A percentile compares a stretch with the other conserved stretches of the same genome.
These are phyloP conservation scores for Crepidodera aurea DNA, from an alignment of 2,888 invertebrate species.

Conservation along the genomic window DNA sequence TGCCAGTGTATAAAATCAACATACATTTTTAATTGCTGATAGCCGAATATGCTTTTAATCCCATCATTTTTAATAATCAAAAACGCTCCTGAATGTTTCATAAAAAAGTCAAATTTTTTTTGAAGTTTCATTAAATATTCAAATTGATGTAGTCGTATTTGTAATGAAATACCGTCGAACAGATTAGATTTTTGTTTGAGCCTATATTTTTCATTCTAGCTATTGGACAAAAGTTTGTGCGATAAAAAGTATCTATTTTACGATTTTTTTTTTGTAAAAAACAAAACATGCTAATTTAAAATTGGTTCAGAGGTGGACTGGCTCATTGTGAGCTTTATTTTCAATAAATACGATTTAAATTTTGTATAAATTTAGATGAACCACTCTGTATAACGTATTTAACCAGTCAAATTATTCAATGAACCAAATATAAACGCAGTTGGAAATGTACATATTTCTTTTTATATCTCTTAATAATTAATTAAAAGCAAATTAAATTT, in stretches of 20 bases:
- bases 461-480: not conserved
- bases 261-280: not conserved
- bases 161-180: slow-evolving; percentile 32
- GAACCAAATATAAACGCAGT: no score
- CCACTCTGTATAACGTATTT: no score
- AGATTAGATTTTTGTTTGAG: slow-evolving; percentile 36
- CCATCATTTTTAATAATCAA: slow-evolving; percentile 32
- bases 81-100: slow-evolving; percentile 24
- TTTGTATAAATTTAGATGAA: no score
- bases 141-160: slow-evolving; percentile 32
- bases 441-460: not conserved
- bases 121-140: slow-evolving; percentile 35
- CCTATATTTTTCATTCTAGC: slow-evolving; percentile 30
- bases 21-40: slow-evolving; percentile 26
- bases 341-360: no score
- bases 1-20: slow-evolving; percentile 23
- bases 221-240: slow-evolving; percentile 19
- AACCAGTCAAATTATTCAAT: no score
- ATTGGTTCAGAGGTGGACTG: not conserved
- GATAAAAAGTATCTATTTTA: slow-evolving; percentile 1
- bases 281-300: not conserved
- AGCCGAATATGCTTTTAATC: slow-evolving; percentile 27
- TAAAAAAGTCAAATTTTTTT: slow-evolving; percentile 22
- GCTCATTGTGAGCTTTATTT: no score
- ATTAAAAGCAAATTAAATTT: not conserved